Conservation (phyloP, 2,113 vertebrate genomes). For the Semnopithecus entellus region DNA sequence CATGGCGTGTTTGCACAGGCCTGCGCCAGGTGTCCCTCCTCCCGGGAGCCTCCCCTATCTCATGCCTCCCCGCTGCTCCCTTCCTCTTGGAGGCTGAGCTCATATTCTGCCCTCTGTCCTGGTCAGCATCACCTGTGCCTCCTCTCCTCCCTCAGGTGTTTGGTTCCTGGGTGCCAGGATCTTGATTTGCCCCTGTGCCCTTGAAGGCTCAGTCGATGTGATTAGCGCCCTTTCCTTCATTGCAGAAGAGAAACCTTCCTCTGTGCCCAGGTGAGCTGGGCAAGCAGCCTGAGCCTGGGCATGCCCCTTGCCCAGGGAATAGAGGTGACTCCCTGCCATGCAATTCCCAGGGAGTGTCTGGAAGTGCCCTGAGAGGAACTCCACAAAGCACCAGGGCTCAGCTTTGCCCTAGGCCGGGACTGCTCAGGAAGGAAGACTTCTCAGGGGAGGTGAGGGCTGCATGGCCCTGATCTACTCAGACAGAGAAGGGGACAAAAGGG, state of each 20-base stretch:
- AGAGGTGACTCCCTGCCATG: not conserved
- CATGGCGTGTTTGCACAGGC: not conserved
- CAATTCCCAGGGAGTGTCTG: not conserved
- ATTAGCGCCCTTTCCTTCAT: not conserved
- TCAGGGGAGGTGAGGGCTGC: not conserved
- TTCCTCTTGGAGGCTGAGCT: not conserved
- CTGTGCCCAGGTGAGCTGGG: not conserved
- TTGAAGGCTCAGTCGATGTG: not conserved
- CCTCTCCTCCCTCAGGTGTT: not conserved
- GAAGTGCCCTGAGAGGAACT: not conserved
- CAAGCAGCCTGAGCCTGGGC: not conserved
- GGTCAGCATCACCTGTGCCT: not conserved
- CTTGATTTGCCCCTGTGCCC: not conserved
- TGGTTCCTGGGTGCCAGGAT: not conserved
- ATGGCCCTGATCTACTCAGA: not conserved
- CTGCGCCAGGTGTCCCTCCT: not conserved
- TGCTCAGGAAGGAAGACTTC: not conserved
- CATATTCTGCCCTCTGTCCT: not conserved
- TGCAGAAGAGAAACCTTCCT: not conserved
- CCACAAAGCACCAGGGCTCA: not conserved
- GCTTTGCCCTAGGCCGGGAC: rapidly evolving
- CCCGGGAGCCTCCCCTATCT: not conserved
- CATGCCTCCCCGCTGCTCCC: not conserved
- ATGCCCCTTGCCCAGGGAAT: too few relatives aligned
- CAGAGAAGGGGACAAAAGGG: not conserved